Conservation (phyloP, 2,888 invertebrate species). For the Macrosiphum euphorbiae region DNA sequence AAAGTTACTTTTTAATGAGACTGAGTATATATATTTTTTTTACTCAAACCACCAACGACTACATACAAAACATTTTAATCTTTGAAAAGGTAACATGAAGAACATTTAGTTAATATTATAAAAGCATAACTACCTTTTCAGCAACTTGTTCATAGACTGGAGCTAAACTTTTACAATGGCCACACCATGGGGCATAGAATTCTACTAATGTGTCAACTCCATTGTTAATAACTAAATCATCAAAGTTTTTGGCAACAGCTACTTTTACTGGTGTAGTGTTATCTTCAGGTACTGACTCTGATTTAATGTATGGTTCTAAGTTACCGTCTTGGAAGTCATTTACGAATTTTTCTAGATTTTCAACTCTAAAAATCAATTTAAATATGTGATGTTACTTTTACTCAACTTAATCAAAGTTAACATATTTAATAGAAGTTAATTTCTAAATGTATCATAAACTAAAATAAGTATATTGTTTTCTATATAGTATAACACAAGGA, state of each 20-base stretch:
- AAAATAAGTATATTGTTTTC: background rate
- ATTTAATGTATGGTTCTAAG: conserved; percentile 93
- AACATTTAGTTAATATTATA: conserved; percentile 22
- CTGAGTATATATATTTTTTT: background rate
- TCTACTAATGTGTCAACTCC: conserved; percentile 95
- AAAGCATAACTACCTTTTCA: conserved; percentile 75
- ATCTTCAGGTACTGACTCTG: conserved; percentile 89
- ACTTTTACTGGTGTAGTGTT: conserved; percentile 88
- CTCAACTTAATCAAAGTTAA: background rate
- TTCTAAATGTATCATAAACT: background rate
- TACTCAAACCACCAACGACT: background rate
- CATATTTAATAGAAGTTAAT: background rate
- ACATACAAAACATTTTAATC: background rate
- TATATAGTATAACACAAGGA: background rate
- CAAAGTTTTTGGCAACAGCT: conserved; percentile 97
- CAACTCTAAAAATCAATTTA: conserved; percentile 75
- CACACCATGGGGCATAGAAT: conserved; percentile 99
- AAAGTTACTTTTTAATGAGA: background rate
- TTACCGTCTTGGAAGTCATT: conserved; percentile 85
- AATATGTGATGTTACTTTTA: background rate
- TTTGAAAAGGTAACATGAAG: background rate
- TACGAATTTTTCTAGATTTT: conserved; percentile 86
- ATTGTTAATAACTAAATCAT: conserved; percentile 91
- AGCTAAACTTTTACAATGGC: conserved; percentile 96
- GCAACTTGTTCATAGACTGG: conserved; percentile 96